Conservation (phyloP, 2,888 invertebrate genomes). For the Euclidia mi region DNA sequence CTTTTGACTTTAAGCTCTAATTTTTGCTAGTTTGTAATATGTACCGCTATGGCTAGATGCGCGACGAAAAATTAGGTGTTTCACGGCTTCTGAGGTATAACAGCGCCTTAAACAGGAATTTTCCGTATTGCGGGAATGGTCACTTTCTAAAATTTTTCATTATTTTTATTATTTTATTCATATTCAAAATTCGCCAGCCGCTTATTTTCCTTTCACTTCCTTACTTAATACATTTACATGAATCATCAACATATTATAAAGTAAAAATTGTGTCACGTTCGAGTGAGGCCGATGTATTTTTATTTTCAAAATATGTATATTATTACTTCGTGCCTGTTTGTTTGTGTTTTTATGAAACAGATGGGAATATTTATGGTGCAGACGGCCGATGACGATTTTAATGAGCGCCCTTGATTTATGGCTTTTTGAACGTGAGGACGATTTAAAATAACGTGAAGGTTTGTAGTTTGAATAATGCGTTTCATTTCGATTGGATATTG, state of each 20-base stretch:
- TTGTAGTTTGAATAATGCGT: constrained; percentile 9
- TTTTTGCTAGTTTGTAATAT: too few relatives aligned
- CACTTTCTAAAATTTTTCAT: too few relatives aligned
- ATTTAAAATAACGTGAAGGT: constrained; percentile 25
- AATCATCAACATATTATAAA: constrained; percentile 7
- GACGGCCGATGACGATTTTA: constrained; percentile 58
- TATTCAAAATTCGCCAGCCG: too few relatives aligned
- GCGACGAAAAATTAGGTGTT: too few relatives aligned
- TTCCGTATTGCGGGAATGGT: too few relatives aligned
- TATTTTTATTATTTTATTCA: too few relatives aligned
- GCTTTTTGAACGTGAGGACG: constrained; percentile 39
- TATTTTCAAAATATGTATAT: constrained; percentile 14
- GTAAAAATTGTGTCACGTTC: constrained; percentile 21
- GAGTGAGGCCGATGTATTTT: constrained; percentile 13
- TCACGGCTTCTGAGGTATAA: too few relatives aligned
- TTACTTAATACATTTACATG: constrained; percentile 6
- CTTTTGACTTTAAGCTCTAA: too few relatives aligned
- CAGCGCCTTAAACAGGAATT: too few relatives aligned
- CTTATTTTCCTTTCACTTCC: neutral
- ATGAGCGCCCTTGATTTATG: constrained; percentile 57
- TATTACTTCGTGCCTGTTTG: constrained; percentile 13
- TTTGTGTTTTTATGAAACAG: constrained; percentile 38
- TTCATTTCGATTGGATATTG: neutral
- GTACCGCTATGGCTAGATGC: too few relatives aligned
- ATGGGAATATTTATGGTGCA: constrained; percentile 53